Evolutionary conservation across 1,140 invertebrate species (phyloP).

Genomic region (Diabrotica virgifera): DNA sequence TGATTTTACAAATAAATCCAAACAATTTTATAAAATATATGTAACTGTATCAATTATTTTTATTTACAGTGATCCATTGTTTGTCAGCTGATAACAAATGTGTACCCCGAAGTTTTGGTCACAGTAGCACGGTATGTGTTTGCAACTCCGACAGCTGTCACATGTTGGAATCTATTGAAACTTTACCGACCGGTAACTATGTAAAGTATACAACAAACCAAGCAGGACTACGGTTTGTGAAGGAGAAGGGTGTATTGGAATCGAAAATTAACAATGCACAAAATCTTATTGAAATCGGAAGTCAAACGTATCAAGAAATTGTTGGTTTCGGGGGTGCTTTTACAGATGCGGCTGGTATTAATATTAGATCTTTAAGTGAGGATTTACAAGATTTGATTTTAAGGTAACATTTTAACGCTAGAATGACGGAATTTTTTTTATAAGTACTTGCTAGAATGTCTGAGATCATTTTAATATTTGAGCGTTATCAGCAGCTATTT

Average conservation of each 20-base stretch:
- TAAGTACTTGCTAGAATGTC: no score
- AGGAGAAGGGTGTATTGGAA: slow-evolving; percentile 14
- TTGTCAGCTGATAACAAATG: slow-evolving; percentile 5
- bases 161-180: slow-evolving; percentile 53
- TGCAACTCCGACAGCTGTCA: slow-evolving; percentile 85
- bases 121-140: slow-evolving; percentile 64
- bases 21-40: no score
- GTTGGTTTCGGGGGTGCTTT: slow-evolving; percentile 34
- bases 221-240: slow-evolving; percentile 20
- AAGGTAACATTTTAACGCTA: slow-evolving; percentile 17
- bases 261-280: neutral
- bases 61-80: neutral
- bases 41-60: no score
- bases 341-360: slow-evolving; percentile 29
- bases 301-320: slow-evolving; percentile 29
- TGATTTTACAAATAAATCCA: no score
- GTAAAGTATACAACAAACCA: slow-evolving; percentile 22
- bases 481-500: no score
- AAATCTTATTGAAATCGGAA: slow-evolving; percentile 19
- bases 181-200: slow-evolving; percentile 19
- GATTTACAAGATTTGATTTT: slow-evolving; percentile 18
- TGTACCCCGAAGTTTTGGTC: slow-evolving; percentile 19
- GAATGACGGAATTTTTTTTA: no score
- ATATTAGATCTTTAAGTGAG: slow-evolving; percentile 26
- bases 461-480: no score